Percentiles rank a stretch among this genome's conserved stretches.
phyloP scores from a whole-genome alignment of 2,797 vertebrate species.

The Galagoides demidoff region DNA sequence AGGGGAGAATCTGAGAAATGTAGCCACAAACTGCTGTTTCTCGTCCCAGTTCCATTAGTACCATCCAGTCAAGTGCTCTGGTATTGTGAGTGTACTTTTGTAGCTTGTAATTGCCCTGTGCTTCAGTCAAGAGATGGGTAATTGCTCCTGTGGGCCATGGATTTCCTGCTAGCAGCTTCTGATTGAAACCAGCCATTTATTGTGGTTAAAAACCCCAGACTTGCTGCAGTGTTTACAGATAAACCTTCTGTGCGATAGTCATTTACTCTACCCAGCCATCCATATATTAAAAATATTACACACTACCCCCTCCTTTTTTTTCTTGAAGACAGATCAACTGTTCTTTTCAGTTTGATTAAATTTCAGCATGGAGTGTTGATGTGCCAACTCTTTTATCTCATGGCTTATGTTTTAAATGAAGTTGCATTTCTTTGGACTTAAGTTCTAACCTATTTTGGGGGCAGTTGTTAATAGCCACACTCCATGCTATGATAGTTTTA shows the following conservation, averaged over 20 bases:
- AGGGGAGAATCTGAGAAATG: constrained; percentile 22
- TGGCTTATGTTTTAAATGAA: constrained; percentile 62
- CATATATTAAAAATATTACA: constrained; percentile 83
- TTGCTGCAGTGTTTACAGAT: constrained; percentile 86
- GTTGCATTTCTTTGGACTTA: background rate
- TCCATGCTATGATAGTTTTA: background rate
- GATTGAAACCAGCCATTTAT: constrained; percentile 87
- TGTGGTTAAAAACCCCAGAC: constrained; percentile 81
- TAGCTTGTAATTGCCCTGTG: constrained; percentile 85
- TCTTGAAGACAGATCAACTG: constrained; percentile 79
- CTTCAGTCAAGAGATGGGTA: constrained; percentile 85
- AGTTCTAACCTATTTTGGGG: background rate
- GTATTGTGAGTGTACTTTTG: constrained; percentile 62
- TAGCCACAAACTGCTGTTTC: constrained; percentile 44
- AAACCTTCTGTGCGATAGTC: constrained; percentile 82
- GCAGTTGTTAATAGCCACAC: constrained; percentile 2
- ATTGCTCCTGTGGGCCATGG: constrained; percentile 85
- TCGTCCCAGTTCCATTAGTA: constrained; percentile 73
- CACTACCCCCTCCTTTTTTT: constrained; percentile 70
- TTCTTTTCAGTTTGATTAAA: constrained; percentile 78
- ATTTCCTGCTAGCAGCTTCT: constrained; percentile 81
- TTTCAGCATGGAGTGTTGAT: constrained; percentile 56
- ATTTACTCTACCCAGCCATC: constrained; percentile 83
- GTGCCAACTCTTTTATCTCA: constrained; percentile 10
- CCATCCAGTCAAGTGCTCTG: constrained; percentile 79